Evolutionary conservation across 2,113 vertebrate species (phyloP).

Genomic region (Nycticryphes semicollaris): DNA sequence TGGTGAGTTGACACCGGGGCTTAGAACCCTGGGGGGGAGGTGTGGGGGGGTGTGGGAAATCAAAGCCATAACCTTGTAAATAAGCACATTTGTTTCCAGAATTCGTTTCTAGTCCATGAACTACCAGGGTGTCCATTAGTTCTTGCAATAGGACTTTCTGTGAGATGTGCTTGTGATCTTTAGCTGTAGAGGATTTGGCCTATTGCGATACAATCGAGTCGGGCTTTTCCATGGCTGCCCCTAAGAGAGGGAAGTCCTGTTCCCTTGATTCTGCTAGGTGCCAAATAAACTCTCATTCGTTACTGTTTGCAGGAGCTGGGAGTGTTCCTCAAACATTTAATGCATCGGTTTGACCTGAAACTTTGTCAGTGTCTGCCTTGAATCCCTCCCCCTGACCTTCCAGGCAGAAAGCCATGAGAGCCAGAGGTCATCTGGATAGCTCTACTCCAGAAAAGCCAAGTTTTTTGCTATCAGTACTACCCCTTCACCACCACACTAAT

Average conservation of each 20-base stretch:
- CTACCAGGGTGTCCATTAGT: not conserved
- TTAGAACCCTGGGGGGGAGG: not conserved
- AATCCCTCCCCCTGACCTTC: not conserved
- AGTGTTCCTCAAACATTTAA: not conserved
- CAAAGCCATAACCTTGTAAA: not conserved
- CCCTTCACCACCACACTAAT: not conserved
- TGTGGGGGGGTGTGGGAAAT: accelerated
- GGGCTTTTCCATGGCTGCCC: not conserved
- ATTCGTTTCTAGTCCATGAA: not conserved
- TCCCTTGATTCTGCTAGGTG: not conserved
- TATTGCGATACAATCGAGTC: not conserved
- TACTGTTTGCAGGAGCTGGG: not conserved
- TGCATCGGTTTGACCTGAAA: not conserved
- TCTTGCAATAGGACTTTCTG: not conserved
- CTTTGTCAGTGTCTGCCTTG: not conserved
- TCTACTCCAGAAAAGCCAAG: not conserved
- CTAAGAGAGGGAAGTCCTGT: not conserved
- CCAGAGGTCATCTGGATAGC: not conserved
- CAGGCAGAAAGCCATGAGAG: not conserved
- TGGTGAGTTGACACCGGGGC: conserved; percentile 54
- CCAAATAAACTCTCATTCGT: not conserved
- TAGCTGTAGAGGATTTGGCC: not conserved
- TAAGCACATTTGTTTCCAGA: not conserved
- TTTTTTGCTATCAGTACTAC: not conserved
- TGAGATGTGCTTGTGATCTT: not conserved